Base-by-base conservation (phyloP, 2,888 invertebrate species). In the Quadriops clusia region DNA sequence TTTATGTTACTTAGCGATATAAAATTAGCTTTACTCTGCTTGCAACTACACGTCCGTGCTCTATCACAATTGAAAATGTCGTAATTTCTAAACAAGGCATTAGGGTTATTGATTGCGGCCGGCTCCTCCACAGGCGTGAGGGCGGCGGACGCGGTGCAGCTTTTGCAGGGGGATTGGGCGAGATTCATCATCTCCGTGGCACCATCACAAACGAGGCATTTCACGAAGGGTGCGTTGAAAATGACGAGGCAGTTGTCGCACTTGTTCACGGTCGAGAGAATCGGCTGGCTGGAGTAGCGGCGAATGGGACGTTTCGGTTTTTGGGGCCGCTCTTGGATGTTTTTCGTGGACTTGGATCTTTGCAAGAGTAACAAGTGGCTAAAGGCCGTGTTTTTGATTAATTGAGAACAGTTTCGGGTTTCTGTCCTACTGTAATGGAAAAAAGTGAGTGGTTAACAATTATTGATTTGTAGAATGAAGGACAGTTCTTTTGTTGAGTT, bases 81-180 rank as follows among this genome's bases (percentile, higher is more conserved):
- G 33, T 53, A 56, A 33, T 51, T 56, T 25, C 51, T 39, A 34
- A 34, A 43, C 30, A 42, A 25, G 26, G 34, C 33, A 31, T 41
- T 45, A 20, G 37, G 34, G 21, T 38, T 40, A 24, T 40, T 37
- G 18, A 39, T 32, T 30, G 47, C 46, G 14, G 42, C 44, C 14
- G 54, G 52, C 32, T 54, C 50, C 45, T 59, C 58, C 28, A 58
- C 49, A 3, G 59, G 57, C 13, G 57, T 54, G 35, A 58, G 40
- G 32, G 41, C 39, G 10, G 41, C 41, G 33, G 49, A 47, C 33
- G 50, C 47, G n/a, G n/a, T n/a, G 48, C 57, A 61, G 41, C 53
- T 53, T 46, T 57, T 61, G 44, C 57, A 61, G 28, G 54, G 52
- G 33, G 56, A 53, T 43, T 52, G 54, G 24, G 53, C 48, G 33